A percentile compares a stretch with the other conserved stretches of the same genome.
These are phyloP conservation scores for Rhinichthys klamathensis DNA, from an alignment of 2,113 vertebrate genomes.

Conservation along the genomic window DNA sequence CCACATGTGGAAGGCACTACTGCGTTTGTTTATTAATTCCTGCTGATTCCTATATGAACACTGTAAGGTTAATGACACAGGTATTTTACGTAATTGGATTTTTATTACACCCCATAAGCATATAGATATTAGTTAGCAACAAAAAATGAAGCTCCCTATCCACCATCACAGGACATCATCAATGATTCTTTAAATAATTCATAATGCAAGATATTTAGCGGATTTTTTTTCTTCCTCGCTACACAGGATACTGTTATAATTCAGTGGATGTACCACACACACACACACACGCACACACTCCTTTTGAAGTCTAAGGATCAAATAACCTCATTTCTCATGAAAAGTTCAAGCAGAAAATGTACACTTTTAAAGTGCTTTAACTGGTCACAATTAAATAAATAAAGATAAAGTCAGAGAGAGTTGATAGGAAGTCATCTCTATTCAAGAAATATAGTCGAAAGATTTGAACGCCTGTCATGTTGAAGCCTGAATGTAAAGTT, in stretches of 20 bases:
- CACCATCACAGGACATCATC: conserved; percentile 77
- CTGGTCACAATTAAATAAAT: conserved; percentile 56
- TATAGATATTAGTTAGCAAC: conserved; percentile 80
- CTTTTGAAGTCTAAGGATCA: conserved; percentile 31
- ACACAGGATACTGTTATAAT: conserved; percentile 67
- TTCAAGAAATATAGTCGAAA: conserved; percentile 33
- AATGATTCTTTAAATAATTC: conserved; percentile 75
- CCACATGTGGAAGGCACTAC: conserved; percentile 66
- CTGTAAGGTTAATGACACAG: conserved; percentile 83
- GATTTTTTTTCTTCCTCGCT: conserved; percentile 62
- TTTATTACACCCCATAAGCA: conserved; percentile 82
- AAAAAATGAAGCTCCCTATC: conserved; percentile 75
- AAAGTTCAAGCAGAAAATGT: conserved; percentile 57
- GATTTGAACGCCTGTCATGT: conserved; percentile 71
- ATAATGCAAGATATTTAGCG: conserved; percentile 67
- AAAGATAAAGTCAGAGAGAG: conserved; percentile 36
- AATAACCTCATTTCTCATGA: conserved; percentile 35
- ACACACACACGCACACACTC: neutral
- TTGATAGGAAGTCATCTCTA: conserved; percentile 27
- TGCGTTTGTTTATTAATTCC: conserved; percentile 80
- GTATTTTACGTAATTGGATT: conserved; percentile 84
- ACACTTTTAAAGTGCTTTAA: conserved; percentile 54
- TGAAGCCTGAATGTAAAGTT: conserved; percentile 74
- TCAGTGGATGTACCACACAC: conserved; percentile 36
- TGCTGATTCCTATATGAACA: conserved; percentile 80